Percentiles rank a stretch among this genome's conserved stretches.
Conservation (phyloP, 2,797 vertebrate species). For the Rhynchonycteris naso region DNA sequence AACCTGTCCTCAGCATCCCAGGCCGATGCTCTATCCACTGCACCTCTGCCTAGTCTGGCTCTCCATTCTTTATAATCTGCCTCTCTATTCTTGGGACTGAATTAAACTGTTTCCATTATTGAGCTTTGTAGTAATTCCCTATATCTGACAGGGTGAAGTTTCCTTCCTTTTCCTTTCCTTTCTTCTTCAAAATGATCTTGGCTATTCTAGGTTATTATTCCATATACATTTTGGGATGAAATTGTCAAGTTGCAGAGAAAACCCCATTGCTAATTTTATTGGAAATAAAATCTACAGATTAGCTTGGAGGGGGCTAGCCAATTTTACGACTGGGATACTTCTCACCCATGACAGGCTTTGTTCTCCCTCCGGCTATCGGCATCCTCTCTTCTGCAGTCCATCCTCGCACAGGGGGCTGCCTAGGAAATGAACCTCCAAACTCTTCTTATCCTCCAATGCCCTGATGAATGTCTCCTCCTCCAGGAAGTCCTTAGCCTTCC, state of each 20-base stretch:
- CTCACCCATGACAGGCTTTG: not conserved
- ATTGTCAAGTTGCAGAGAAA: not conserved
- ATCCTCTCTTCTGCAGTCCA: not conserved
- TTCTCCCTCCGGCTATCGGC: not conserved
- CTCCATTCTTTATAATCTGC: not conserved
- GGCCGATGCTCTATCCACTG: too few species aligned
- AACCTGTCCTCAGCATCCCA: too few species aligned
- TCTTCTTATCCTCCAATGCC: not conserved
- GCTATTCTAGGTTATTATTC: not conserved
- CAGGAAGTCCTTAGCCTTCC: not conserved
- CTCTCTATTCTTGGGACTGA: not conserved
- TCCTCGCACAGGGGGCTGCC: not conserved
- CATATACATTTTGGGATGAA: not conserved
- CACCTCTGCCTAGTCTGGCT: not conserved
- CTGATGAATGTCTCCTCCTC: not conserved
- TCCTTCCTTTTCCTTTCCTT: not conserved
- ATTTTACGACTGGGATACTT: too few species aligned
- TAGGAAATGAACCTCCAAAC: not conserved
- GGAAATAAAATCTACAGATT: not conserved
- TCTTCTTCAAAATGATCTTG: slow-evolving; percentile 19
- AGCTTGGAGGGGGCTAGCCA: not conserved
- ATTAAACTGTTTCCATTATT: not conserved
- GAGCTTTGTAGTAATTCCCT: not conserved
- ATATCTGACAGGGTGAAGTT: not conserved
- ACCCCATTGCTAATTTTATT: not conserved